Base-by-base conservation (phyloP, 2,113 vertebrate species). In the Dicrurus megarhynchus region DNA sequence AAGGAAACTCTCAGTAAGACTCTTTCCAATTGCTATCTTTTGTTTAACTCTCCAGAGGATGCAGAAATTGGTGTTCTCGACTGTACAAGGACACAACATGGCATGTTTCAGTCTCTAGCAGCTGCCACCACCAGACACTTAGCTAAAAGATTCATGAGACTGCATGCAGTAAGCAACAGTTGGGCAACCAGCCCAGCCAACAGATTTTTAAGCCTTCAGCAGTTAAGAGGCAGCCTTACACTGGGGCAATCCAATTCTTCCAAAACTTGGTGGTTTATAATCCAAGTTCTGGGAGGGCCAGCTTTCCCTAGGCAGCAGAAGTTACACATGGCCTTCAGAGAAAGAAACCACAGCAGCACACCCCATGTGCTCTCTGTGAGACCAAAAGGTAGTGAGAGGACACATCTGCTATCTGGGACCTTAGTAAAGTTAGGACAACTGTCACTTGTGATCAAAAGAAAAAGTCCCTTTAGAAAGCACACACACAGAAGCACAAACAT, bases 311-410 rank as follows among this genome's bases (percentile, higher is more conserved):
- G 39, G 23, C 44, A 42, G 73, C 7, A 35, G 53, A 35, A 95
- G 41, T 27, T 59, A 47, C 1, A 3, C 44, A 7, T 1, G 1
- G 16, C 20, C 44, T 42, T 55, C n/a, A 16, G 33, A 56, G 67
- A 17, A 79, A 76, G 39, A 71, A 59, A 50, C 33, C 21, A 35
- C 0, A 0, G 63, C 59, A 87, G 63, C 44, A 60, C 20, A 50
- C 9, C 1, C 0, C 5, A 3, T 2, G 10, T 26, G 22, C 22
- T 56, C 35, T n/a, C 67, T 19, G 6, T 2, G 19, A 60, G 22
- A 67, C 42, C 33, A 18, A n/a, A 30, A 28, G 19, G 49, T 4
- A 46, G 21, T 1, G 15, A 74, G 13, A 67, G 23, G 9, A 84
- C 41, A 30, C 15, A 24, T 13, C 41, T 47, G 33, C 2, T 4